Percentiles rank a stretch among this genome's conserved stretches.
Evolutionary conservation across 1,140 invertebrate species (phyloP).

Genomic region (Magallana ariakensis): DNA sequence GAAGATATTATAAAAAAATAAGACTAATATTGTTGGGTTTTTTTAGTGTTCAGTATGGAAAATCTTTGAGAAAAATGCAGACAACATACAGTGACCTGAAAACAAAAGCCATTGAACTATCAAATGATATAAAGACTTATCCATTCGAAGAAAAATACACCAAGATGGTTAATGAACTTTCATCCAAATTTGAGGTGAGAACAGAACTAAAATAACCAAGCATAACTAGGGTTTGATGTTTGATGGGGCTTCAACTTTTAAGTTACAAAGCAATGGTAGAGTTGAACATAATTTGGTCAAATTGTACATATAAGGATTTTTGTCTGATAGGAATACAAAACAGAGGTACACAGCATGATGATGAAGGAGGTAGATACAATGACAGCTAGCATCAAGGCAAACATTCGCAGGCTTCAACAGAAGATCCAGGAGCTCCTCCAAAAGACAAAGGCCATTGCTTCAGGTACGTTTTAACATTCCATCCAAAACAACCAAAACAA

Average conservation of each 20-base stretch:
- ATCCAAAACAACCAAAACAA: too few species aligned
- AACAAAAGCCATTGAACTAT: conserved; percentile 43
- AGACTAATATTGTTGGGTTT: neutral
- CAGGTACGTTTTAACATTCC: neutral
- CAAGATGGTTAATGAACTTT: conserved; percentile 48
- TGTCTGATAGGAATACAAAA: conserved; percentile 2
- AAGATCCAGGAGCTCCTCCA: conserved; percentile 30
- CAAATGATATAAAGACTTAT: conserved; percentile 57
- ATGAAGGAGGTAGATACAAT: conserved; percentile 32
- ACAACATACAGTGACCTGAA: conserved; percentile 34
- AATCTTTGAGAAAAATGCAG: conserved; percentile 22
- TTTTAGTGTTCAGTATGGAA: conserved; percentile 42
- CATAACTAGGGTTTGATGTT: neutral
- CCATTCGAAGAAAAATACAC: conserved; percentile 61
- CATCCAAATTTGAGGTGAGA: conserved; percentile 54
- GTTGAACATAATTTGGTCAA: neutral
- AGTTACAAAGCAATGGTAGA: neutral
- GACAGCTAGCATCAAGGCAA: conserved; percentile 35
- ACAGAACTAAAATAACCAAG: neutral
- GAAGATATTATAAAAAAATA: too few species aligned
- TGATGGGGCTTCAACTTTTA: too few species aligned
- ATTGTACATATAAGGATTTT: too few species aligned
- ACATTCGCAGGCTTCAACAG: neutral
- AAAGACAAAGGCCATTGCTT: neutral
- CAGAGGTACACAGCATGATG: conserved; percentile 22